phyloP scores from a whole-genome alignment of 2,797 vertebrate genomes.

The Lateolabrax maculatus region DNA sequence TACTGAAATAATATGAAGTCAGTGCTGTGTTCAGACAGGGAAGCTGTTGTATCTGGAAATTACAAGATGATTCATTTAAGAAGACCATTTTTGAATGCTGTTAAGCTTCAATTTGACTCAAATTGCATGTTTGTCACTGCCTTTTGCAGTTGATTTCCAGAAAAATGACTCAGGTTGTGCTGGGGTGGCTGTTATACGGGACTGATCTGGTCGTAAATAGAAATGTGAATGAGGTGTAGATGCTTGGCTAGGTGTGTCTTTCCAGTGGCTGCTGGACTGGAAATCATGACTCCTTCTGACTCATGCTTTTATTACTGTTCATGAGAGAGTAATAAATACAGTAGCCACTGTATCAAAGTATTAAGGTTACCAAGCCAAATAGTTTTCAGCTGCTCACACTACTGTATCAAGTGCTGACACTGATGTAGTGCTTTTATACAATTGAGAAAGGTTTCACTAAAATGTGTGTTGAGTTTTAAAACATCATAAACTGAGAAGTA shows the following conservation, averaged over 20 bases:
- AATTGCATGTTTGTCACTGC: background rate
- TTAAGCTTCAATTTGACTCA: background rate
- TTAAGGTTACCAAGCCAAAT: conserved; percentile 18
- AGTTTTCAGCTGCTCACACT: background rate
- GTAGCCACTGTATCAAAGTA: conserved; percentile 34
- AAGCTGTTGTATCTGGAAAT: background rate
- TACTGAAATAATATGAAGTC: no score
- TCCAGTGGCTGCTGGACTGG: conserved; percentile 44
- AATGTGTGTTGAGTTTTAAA: conserved; percentile 8
- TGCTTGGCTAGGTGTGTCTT: conserved; percentile 47
- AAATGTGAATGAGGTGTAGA: conserved; percentile 38
- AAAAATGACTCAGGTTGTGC: background rate
- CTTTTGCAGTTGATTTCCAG: background rate
- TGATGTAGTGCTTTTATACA: conserved; percentile 10
- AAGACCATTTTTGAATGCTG: background rate
- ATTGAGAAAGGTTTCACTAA: background rate
- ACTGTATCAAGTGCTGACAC: background rate
- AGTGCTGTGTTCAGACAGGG: background rate
- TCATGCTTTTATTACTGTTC: conserved; percentile 59
- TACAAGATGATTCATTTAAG: background rate
- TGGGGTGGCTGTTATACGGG: background rate
- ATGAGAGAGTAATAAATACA: conserved; percentile 43
- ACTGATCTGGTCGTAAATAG: conserved; percentile 20
- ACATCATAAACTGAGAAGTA: background rate
- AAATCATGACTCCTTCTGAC: conserved; percentile 57